A percentile compares a stretch with the other conserved stretches of the same genome.
These are phyloP conservation scores for Cacoxenus indagator DNA, from an alignment of 2,888 invertebrate genomes.

Conservation along the genomic window DNA sequence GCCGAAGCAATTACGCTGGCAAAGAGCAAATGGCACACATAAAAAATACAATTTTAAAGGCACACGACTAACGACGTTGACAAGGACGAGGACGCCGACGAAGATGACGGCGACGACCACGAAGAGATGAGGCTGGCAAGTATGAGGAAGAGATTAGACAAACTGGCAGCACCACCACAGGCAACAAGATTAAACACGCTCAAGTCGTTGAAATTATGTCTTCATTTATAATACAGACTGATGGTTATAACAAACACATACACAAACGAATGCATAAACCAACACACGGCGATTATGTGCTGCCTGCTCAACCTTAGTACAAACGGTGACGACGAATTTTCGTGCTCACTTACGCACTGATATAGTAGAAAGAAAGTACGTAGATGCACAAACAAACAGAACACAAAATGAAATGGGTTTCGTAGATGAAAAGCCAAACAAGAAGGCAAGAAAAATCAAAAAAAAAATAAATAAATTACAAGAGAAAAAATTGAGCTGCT, in stretches of 20 bases:
- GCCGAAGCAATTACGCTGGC: too few species aligned
- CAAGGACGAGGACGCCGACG: too few species aligned
- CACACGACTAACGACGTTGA: too few species aligned
- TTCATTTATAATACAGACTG: slow-evolving; percentile 4
- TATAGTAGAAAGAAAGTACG: slow-evolving; percentile 32
- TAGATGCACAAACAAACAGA: slow-evolving; percentile 39
- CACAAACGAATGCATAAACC: neutral
- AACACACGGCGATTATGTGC: neutral
- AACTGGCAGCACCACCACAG: neutral
- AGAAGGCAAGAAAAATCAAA: slow-evolving; percentile 30
- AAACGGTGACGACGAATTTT: slow-evolving; percentile 27
- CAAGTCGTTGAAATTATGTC: slow-evolving; percentile 14
- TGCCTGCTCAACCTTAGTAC: neutral
- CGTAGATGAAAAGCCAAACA: slow-evolving; percentile 44
- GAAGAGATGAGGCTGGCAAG: neutral
- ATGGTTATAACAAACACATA: neutral
- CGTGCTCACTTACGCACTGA: slow-evolving; percentile 62
- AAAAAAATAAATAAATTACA: slow-evolving; percentile 7
- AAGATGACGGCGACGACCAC: neutral
- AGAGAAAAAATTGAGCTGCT: slow-evolving; percentile 43
- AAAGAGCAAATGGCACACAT: too few species aligned
- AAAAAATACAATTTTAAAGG: too few species aligned
- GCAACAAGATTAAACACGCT: neutral
- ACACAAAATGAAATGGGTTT: slow-evolving; percentile 19
- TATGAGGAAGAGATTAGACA: too few species aligned